Evolutionary conservation across 2,113 vertebrate species (phyloP).

Genomic region (Hippocampus guttulatus): DNA sequence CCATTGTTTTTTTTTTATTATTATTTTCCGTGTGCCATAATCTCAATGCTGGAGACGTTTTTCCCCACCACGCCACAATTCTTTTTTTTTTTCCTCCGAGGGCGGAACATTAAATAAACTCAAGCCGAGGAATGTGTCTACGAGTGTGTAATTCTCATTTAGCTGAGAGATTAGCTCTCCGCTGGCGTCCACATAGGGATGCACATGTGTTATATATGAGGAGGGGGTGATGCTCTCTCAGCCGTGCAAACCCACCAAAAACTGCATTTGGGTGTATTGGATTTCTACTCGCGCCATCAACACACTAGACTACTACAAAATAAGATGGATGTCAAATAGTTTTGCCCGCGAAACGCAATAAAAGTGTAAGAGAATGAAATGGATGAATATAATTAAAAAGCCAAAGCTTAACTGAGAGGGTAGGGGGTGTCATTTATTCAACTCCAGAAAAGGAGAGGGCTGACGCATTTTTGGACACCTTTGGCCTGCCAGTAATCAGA

Average conservation of each 20-base stretch:
- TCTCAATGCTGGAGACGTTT: slow-evolving; percentile 9
- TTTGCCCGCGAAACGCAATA: background rate
- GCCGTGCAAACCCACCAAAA: background rate
- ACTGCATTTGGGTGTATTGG: background rate
- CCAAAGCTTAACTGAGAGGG: background rate
- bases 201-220: background rate
- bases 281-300: background rate
- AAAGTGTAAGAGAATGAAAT: background rate
- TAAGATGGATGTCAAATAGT: background rate
- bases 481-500: too few species aligned
- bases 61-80: slow-evolving; percentile 1
- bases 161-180: slow-evolving; percentile 5
- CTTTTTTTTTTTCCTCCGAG: background rate
- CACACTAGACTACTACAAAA: background rate
- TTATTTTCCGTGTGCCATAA: background rate
- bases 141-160: slow-evolving; percentile 1
- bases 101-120: slow-evolving; percentile 8
- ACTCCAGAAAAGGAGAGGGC: background rate
- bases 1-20: background rate
- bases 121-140: background rate
- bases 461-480: too few species aligned
- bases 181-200: background rate
- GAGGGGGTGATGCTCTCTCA: background rate
- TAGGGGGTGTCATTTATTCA: background rate
- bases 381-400: background rate